Conservation (phyloP, 1,140 invertebrate genomes). For the Drosophila willistoni region DNA sequence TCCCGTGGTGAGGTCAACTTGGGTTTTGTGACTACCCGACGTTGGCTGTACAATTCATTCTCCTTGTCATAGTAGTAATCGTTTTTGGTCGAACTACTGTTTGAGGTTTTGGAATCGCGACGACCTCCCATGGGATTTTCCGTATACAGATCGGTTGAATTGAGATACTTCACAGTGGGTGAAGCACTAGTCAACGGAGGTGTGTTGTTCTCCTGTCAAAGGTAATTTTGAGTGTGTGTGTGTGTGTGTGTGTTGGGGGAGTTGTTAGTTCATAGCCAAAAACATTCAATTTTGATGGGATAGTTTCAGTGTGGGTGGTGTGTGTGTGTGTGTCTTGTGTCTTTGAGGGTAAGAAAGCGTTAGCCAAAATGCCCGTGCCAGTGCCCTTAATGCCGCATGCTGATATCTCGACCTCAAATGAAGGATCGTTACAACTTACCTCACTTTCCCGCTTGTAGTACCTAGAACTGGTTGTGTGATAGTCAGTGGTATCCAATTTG, state of each 20-base stretch:
- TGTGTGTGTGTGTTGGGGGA: conserved; percentile 21
- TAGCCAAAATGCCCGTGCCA: conserved; percentile 40
- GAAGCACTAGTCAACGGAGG: conserved; percentile 48
- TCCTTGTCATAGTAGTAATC: conserved; percentile 83
- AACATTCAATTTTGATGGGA: conserved; percentile 68
- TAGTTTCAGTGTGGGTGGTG: background rate
- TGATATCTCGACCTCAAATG: background rate
- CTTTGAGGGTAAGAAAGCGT: conserved; percentile 30
- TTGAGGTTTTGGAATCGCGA: conserved; percentile 77
- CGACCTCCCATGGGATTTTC: conserved; percentile 48
- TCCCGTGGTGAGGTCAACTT: conserved; percentile 75
- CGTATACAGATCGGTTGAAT: conserved; percentile 75
- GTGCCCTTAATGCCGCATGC: conserved; percentile 34
- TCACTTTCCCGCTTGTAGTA: conserved; percentile 82
- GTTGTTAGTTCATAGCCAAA: conserved; percentile 58
- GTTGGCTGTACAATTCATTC: conserved; percentile 73
- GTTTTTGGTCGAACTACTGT: conserved; percentile 73
- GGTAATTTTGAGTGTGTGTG: conserved; percentile 67
- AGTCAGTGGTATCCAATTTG: conserved; percentile 75
- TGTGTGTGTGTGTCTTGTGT: conserved; percentile 12
- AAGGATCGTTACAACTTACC: conserved; percentile 53
- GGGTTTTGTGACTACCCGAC: conserved; percentile 56
- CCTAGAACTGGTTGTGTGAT: conserved; percentile 73
- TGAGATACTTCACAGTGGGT: conserved; percentile 72
- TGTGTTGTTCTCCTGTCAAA: conserved; percentile 75